Evolutionary conservation across 2,888 invertebrate species (phyloP), one percentile per base, ranked within the genome.

Genomic region (Patella ulyssiponensis): DNA sequence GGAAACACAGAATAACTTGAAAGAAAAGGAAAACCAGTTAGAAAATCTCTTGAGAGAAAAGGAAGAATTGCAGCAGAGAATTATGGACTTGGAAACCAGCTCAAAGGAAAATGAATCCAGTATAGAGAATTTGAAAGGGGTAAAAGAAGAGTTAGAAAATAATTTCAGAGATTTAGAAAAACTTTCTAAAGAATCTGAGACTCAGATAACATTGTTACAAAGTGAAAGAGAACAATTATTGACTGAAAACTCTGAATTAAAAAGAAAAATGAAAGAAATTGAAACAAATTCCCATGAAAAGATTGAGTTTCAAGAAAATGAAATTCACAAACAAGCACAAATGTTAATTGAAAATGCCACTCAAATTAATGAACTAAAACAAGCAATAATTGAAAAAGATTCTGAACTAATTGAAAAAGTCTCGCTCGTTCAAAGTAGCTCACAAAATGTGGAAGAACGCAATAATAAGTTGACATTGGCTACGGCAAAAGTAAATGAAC

Each of bases 21-120:
- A 78, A 44, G 77, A 80, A 27, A 86, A 82, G 53, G 74, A 81
- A n/a, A 56, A 51, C 15, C 64, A 75, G 58, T 51, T 80, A 75
- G 80, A 77, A 71, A 75, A 64, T 73, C 75, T 79, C 54, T 79
- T 58, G 54, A 54, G 69, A 73, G 78, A 81, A 56, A 74, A 74
- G n/a, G 75, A 77, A 44, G 76, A 80, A 44, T 58, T 79, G 14
- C 58, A 78, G 11, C 74, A 80, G 74, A 80, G 79, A 72, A 79
- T 82, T 64, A 77, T 79, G 23, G 77, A 78, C 52, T 51, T 74
- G 5, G 77, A 53, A 51, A 73, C 11, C 23, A 54, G 51, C 54
- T 74, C 75, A 11, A 9, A 54, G 27, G 78, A 79, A 58, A 75
- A 77, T 20, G 73, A 79, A 33, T 70, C 64, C 64, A 52, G 74